Conservation (phyloP, 2,113 vertebrate species). For the Ciconia boyciana region DNA sequence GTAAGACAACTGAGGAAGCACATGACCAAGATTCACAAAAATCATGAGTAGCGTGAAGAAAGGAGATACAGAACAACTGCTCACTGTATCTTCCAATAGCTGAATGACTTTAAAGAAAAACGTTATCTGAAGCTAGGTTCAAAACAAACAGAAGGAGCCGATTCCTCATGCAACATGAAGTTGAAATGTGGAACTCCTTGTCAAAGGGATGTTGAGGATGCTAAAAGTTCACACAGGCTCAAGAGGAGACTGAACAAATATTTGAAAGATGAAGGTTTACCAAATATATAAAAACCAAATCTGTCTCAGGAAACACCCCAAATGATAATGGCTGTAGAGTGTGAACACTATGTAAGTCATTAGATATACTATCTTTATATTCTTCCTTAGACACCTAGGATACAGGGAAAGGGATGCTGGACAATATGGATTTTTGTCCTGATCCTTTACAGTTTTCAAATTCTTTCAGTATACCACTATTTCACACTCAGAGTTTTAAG, state of each 20-base stretch:
- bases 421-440: background rate
- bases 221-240: background rate
- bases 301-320: background rate
- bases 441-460: background rate
- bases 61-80: background rate
- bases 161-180: background rate
- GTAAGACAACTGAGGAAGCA: background rate
- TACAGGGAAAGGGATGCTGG: background rate
- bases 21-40: background rate
- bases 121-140: background rate
- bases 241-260: background rate
- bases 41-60: background rate
- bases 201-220: background rate
- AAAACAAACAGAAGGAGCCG: background rate
- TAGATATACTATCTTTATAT: background rate
- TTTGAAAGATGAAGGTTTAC: background rate
- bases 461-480: background rate
- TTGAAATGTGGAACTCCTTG: background rate
- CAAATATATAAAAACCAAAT: background rate
- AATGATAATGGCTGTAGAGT: background rate
- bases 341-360: background rate
- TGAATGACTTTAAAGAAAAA: background rate
- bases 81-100: background rate
- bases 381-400: background rate
- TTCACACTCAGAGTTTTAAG: background rate